These are phyloP conservation scores for Oostethus manadensis DNA, from an alignment of 2,113 vertebrate genomes.

Conservation along the genomic window DNA sequence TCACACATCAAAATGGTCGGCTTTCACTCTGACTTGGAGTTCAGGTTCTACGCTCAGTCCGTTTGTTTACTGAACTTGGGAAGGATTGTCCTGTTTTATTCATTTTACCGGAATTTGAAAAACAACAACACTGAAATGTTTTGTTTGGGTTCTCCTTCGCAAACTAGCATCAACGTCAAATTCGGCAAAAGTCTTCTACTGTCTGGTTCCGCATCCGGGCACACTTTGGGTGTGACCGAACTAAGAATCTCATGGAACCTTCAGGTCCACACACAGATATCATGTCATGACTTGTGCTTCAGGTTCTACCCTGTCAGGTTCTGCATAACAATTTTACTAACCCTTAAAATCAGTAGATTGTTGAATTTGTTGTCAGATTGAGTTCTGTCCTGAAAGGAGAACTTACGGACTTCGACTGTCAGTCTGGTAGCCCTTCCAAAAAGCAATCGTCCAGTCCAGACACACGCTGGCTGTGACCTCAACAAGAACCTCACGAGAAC, in stretches of 20 bases:
- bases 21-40: no score
- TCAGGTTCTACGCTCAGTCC: neutral
- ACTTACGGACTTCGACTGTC: neutral
- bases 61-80: neutral
- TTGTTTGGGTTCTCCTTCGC: neutral
- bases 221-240: neutral
- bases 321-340: neutral
- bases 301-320: no score
- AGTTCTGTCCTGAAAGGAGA: neutral
- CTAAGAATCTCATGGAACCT: neutral
- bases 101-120: no score
- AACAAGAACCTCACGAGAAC: neutral
- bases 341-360: neutral
- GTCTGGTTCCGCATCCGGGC: neutral
- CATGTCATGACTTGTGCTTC: neutral
- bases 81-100: neutral
- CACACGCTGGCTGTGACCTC: neutral
- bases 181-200: neutral
- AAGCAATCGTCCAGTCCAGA: neutral
- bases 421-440: neutral
- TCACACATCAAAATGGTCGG: no score
- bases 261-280: neutral
- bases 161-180: neutral
- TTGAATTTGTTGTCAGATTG: neutral
- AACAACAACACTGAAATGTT: no score